phyloP scores from a whole-genome alignment of 2,797 vertebrate genomes.

The Leontocebus nigricollis region DNA sequence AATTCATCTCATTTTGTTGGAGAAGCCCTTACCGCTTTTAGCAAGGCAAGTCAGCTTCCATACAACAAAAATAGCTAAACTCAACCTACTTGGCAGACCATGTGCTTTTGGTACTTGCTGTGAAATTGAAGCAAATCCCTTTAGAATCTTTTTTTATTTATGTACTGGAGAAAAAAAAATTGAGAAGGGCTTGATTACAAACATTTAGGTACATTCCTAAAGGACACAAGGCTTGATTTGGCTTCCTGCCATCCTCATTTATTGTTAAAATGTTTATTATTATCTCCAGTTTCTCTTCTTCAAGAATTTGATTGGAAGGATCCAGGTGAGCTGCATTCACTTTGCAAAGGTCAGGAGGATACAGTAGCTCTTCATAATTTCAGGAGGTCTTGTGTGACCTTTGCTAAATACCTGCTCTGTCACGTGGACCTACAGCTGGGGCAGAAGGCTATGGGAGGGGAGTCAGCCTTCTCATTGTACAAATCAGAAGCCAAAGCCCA shows the following conservation, averaged over 20 bases:
- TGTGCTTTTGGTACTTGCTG: constrained; percentile 34
- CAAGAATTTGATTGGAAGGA: neutral
- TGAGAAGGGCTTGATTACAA: neutral
- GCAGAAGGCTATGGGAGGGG: neutral
- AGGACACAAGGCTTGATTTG: neutral
- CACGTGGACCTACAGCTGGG: neutral
- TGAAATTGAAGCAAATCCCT: constrained; percentile 43
- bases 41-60: neutral
- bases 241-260: neutral
- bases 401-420: neutral
- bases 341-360: neutral
- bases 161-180: neutral
- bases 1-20: neutral
- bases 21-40: neutral
- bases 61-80: constrained; percentile 17
- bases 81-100: constrained; percentile 41
- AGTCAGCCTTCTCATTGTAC: neutral
- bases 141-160: constrained; percentile 41
- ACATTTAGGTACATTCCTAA: neutral
- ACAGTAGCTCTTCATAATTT: neutral
- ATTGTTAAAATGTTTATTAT: neutral
- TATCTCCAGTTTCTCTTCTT: constrained; percentile 16
- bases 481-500: neutral
- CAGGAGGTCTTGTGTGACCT: neutral
- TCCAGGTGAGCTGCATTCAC: neutral